Percentiles rank a stretch among this genome's conserved stretches.
These are phyloP conservation scores for Minunthozetes semirufus DNA, from an alignment of 2,888 invertebrate species.

Conservation along the genomic window DNA sequence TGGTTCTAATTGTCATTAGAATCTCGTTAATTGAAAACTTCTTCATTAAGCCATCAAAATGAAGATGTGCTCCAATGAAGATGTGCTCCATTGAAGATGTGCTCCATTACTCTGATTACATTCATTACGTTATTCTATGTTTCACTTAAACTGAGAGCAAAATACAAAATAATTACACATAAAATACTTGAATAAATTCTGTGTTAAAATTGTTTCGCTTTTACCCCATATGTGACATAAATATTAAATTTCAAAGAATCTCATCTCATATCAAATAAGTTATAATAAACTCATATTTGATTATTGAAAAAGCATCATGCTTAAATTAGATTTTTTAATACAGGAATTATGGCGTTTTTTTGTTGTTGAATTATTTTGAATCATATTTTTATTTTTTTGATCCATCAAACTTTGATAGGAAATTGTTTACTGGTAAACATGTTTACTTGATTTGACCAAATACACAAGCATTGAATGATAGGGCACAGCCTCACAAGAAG, in stretches of 20 bases:
- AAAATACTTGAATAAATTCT: background rate
- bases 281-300: no score
- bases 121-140: background rate
- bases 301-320: no score
- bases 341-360: no score
- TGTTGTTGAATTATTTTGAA: no score
- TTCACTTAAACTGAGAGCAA: background rate
- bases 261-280: no score
- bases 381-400: no score
- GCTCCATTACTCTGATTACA: slow-evolving; percentile 2
- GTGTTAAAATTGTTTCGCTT: background rate
- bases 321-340: no score
- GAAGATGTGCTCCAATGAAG: background rate
- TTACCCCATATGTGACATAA: no score
- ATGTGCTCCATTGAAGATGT: no score
- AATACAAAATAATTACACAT: background rate
- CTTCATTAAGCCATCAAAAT: background rate
- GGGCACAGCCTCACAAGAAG: background rate
- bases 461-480: background rate
- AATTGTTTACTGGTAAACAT: background rate
- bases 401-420: no score
- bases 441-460: background rate
- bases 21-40: slow-evolving; percentile 3
- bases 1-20: background rate
- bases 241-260: no score